Conservation (phyloP, 2,797 vertebrate species). For the Bradypodion pumilum region DNA sequence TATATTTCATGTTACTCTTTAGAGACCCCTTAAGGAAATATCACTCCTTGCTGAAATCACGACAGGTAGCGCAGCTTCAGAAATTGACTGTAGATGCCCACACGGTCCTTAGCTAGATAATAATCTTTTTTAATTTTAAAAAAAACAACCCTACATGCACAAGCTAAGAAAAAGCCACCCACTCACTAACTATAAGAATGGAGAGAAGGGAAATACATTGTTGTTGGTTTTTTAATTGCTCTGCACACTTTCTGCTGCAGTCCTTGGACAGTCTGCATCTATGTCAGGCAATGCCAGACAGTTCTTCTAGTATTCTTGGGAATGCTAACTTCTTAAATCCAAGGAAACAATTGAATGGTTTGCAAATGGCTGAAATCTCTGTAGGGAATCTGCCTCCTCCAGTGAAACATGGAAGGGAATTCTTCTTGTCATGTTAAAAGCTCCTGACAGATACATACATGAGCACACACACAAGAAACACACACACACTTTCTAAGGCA, state of each 20-base stretch:
- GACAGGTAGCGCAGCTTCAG: background rate
- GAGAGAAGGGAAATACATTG: background rate
- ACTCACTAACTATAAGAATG: background rate
- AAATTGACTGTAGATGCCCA: slow-evolving; percentile 13
- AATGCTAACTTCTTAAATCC: background rate
- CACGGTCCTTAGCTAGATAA: slow-evolving; percentile 9
- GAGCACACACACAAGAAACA: no score
- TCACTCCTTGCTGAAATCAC: background rate
- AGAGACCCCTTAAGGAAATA: slow-evolving; percentile 22
- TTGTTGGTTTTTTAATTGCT: background rate
- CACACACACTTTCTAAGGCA: background rate
- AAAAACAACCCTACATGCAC: background rate
- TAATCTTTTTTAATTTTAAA: background rate
- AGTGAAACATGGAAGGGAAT: background rate
- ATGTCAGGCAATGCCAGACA: background rate
- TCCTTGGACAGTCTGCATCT: background rate
- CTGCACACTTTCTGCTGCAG: background rate
- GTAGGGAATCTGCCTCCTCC: background rate
- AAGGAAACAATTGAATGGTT: background rate
- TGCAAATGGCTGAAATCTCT: slow-evolving; percentile 7
- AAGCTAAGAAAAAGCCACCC: background rate
- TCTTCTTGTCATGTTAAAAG: slow-evolving; percentile 11
- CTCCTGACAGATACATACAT: background rate
- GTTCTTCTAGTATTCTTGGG: background rate
- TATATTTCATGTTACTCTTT: background rate